Percentiles rank a stretch among this genome's conserved stretches.
These are phyloP conservation scores for Benitochromis conjunctus DNA, from an alignment of 2,113 vertebrate genomes.

Conservation along the genomic window DNA sequence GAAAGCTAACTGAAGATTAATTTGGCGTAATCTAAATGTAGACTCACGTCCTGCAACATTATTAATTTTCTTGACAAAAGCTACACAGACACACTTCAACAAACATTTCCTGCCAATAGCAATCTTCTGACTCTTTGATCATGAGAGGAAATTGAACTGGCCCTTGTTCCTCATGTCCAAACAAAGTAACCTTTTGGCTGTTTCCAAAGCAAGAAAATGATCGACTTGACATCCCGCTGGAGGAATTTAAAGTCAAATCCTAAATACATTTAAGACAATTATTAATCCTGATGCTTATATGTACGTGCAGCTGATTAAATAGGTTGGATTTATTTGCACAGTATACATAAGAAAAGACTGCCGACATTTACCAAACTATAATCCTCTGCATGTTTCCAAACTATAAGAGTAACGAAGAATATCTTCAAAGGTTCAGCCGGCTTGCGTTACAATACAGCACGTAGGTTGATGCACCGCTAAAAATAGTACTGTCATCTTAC, in stretches of 20 bases:
- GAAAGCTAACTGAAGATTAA: conserved; percentile 16
- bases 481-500: not conserved
- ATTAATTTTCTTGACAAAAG: conserved; percentile 7
- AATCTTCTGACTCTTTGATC: conserved; percentile 16
- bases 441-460: not conserved
- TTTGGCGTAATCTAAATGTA: not conserved
- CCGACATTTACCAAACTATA: not conserved
- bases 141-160: conserved; percentile 42
- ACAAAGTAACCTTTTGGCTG: not conserved
- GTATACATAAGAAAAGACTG: not conserved
- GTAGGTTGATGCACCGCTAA: not conserved
- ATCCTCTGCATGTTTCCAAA: not conserved
- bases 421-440: not conserved
- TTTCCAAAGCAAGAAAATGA: conserved; percentile 12
- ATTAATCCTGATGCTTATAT: not conserved
- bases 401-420: not conserved
- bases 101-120: conserved; percentile 20
- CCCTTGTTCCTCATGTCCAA: not conserved
- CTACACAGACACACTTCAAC: not conserved
- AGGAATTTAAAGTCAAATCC: not conserved
- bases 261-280: rapidly evolving
- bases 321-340: not conserved
- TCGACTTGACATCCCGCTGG: not conserved
- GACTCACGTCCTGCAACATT: not conserved
- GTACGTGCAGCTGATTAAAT: not conserved